Evolutionary conservation across 30 jellyfish, hydroid and myxozoan species (phyloP).

Genomic region (Catostylus mosaicus): DNA sequence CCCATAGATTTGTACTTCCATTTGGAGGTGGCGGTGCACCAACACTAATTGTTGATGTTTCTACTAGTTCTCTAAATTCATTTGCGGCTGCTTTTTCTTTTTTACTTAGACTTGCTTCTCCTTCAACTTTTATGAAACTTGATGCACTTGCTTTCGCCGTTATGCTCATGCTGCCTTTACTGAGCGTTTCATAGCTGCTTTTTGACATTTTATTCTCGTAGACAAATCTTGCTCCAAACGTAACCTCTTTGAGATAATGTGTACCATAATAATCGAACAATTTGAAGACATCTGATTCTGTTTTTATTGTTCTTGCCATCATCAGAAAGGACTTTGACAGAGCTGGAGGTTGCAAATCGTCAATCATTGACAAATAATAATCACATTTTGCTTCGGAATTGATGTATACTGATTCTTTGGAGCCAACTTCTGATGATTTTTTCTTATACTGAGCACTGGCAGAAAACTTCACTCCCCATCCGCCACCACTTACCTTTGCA

Average conservation of each 20-base stretch:
- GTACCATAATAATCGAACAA: constrained; percentile 68
- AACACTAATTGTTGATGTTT: constrained; percentile 60
- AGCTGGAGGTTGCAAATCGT: constrained; percentile 57
- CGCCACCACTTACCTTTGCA: constrained; percentile 62
- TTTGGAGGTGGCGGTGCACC: constrained; percentile 80
- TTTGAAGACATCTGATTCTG: constrained; percentile 23
- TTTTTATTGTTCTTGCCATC: constrained; percentile 14
- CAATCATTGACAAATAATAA: constrained; percentile 61
- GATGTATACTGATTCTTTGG: constrained; percentile 49
- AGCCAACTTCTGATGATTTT: constrained; percentile 41
- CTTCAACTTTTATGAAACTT: constrained; percentile 44
- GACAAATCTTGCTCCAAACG: constrained; percentile 69
- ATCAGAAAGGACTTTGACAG: constrained; percentile 37
- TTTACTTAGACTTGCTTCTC: constrained; percentile 20
- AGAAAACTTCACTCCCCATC: constrained; percentile 71
- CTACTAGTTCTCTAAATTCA: constrained; percentile 34
- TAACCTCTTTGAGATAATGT: constrained; percentile 43
- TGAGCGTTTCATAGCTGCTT: not conserved
- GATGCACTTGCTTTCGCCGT: constrained; percentile 54
- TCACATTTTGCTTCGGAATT: constrained; percentile 65
- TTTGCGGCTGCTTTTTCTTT: constrained; percentile 32
- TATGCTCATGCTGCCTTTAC: not conserved
- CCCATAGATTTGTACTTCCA: constrained; percentile 68
- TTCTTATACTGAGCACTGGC: constrained; percentile 55
- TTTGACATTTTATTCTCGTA: constrained; percentile 64